Evolutionary conservation across 1,140 invertebrate species (phyloP).

Genomic region (Drosophila sturtevanti): DNA sequence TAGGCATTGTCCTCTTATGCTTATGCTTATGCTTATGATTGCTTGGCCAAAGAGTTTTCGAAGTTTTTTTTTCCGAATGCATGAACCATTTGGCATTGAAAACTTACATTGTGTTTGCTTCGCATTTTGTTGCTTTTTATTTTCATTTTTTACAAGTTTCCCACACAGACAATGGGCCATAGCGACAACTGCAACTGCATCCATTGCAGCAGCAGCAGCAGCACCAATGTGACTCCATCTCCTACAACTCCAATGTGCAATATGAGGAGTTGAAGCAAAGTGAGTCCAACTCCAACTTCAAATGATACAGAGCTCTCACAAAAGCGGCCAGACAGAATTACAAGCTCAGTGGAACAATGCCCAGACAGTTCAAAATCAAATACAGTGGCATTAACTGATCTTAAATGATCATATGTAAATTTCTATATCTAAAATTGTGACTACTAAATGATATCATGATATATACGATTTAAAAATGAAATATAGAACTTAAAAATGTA

Average conservation of each 20-base stretch:
- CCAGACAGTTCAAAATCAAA: conserved; percentile 65
- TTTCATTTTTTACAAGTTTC: conserved; percentile 64
- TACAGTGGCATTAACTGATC: conserved; percentile 50
- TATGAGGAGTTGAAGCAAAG: conserved; percentile 14
- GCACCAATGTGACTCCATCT: neutral
- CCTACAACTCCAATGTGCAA: conserved; percentile 12
- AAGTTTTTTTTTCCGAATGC: conserved; percentile 47
- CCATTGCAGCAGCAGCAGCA: conserved; percentile 36
- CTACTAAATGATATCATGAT: neutral
- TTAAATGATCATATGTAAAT: neutral
- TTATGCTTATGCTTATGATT: conserved; percentile 68
- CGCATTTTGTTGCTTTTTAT: conserved; percentile 18
- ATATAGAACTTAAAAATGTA: no score
- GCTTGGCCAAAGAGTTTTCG: conserved; percentile 60
- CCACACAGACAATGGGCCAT: conserved; percentile 75
- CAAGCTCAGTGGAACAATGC: conserved; percentile 73
- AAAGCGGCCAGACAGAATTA: conserved; percentile 72
- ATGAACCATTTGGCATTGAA: conserved; percentile 81
- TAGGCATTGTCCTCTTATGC: conserved; percentile 58
- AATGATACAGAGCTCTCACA: conserved; percentile 32
- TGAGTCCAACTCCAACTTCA: conserved; percentile 15
- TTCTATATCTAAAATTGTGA: no score
- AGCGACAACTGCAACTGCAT: conserved; percentile 48
- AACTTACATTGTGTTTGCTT: conserved; percentile 64
- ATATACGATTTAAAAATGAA: neutral